Evolutionary conservation across 1,140 invertebrate genomes (phyloP), one percentile per base, ranked within the genome.

Genomic region (Lepidurus couesii): DNA sequence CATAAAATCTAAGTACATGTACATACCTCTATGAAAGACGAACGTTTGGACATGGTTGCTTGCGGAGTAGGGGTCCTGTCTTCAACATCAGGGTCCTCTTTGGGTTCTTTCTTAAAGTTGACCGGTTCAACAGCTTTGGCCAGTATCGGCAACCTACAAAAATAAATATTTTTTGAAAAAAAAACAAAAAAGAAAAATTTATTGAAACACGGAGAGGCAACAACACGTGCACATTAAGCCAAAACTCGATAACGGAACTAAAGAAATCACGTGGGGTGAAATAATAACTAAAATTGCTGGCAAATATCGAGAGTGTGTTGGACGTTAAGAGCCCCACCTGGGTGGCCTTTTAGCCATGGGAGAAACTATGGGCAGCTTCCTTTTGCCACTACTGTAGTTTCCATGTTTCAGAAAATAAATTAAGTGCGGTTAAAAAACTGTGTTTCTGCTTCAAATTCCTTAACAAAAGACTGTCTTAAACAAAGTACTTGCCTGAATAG

Each of bases 291-390:
- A 9, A 65, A 65, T 16, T 65, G 21, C 53, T 65, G 53, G 53
- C 53, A 65, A 16, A 65, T n/a, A 65, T 21, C 21, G 53, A 21
- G 21, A 65, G 21, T 16, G 53, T 21, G n/a, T 21, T 16, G 53
- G 53, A 65, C 53, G 53, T 65, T 65, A n/a, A 65, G 53, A 65
- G 53, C 53, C 34, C 53, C 53, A 65, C 53, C 53, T 65, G 53
- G 53, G 53, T 65, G 53, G 53, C 53, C 53, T 65, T 65, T 21
- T 65, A 65, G 53, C 53, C 53, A 16, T 65, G 53, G 53, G 21
- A 65, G 53, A 65, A 65, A 65, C 8, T 65, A 65, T 16, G 13
- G 53, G 53, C 53, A n/a, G 53, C 53, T 65, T 65, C 53, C 53
- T 13, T 65, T 65, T 65, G 53, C 53, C 53, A 9, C 16, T 65